Percentiles rank a stretch among this genome's conserved stretches.
These are phyloP conservation scores for Coregonus suidteri DNA, from an alignment of 2,797 vertebrate species.

Conservation along the genomic window DNA sequence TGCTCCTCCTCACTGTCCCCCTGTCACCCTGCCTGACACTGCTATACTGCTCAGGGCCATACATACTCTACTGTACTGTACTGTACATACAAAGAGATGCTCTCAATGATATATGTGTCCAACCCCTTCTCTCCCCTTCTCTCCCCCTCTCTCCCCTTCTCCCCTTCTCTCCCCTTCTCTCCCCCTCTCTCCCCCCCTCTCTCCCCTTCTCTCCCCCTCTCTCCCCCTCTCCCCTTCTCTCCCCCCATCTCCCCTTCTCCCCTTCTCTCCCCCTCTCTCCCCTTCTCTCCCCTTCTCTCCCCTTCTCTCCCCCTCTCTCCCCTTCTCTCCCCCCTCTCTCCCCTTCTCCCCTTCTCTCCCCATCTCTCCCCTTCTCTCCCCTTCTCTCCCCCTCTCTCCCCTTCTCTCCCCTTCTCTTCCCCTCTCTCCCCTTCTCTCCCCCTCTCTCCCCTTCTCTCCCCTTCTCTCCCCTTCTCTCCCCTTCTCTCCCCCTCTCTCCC, in stretches of 20 bases:
- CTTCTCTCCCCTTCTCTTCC: background rate
- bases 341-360: slow-evolving; percentile 2
- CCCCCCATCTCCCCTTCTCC: slow-evolving; percentile 2
- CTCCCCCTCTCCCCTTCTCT: slow-evolving; percentile 5
- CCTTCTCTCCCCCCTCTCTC: background rate
- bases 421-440: slow-evolving; percentile 25
- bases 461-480: slow-evolving; percentile 25
- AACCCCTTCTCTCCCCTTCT: slow-evolving; percentile 27
- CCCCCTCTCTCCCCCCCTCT: background rate
- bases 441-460: background rate
- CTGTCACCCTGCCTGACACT: slow-evolving; percentile 44
- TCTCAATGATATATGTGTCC: slow-evolving; percentile 45
- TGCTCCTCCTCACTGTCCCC: slow-evolving; percentile 37
- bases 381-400: slow-evolving; percentile 12
- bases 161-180: too few relatives aligned
- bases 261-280: background rate
- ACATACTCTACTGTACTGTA: background rate
- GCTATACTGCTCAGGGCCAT: slow-evolving; percentile 9
- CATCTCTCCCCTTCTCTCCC: background rate
- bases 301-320: slow-evolving; percentile 15
- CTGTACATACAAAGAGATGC: slow-evolving; percentile 34
- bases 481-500: background rate
- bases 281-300: background rate
- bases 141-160: background rate
- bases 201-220: background rate